Base-by-base conservation (phyloP, 2,797 vertebrate species). In the Hydrocynus forskahlii region DNA sequence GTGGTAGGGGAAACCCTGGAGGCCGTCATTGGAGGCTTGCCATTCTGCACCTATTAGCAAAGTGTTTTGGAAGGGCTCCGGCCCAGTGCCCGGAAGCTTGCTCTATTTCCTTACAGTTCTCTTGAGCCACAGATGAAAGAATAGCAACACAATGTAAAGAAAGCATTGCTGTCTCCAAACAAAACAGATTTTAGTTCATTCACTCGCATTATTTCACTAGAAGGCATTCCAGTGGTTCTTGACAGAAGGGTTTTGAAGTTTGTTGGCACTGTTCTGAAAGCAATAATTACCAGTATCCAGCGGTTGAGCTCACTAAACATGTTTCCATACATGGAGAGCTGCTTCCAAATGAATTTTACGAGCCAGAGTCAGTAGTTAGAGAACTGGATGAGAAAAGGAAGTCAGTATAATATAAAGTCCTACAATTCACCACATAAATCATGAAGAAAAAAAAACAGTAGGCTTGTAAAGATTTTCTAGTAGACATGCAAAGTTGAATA, bases 91-190 rank as follows among this genome's bases (percentile, higher is more conserved):
- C 7, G 3, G 9, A 43, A 23, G 40, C 54, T 48, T 75, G 52
- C 52, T 67, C 62, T 68, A 55, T 43, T 7, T 75, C 64, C 71
- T 68, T 38, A 64, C 45, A 73, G n/a, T 16, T 19, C 19, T 71
- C 23, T 48, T 19, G 21, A 69, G 59, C 29, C n/a, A 35, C 23
- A 25, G 62, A 29, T 80, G 25, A 76, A 76, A 40, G 23, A 43
- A 69, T 23, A 25, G 64, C 14, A 9, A 50, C 40, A 52, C 40
- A 9, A 29, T 50, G 21, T n/a, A 23, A 66, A 69, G 45, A 81
- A 50, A 76, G 13, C n/a, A 63, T 43, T 54, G 57, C 45, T 54
- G 10, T 76, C 12, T 48, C 43, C 14, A 62, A 81, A 76, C 50
- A 1, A 25, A 62, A 52, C 72, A 74, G 48, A 52, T 57, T 21